Evolutionary conservation across 2,113 vertebrate species (phyloP), one percentile per base, ranked within the genome.

Genomic region (Noctilio leporinus): DNA sequence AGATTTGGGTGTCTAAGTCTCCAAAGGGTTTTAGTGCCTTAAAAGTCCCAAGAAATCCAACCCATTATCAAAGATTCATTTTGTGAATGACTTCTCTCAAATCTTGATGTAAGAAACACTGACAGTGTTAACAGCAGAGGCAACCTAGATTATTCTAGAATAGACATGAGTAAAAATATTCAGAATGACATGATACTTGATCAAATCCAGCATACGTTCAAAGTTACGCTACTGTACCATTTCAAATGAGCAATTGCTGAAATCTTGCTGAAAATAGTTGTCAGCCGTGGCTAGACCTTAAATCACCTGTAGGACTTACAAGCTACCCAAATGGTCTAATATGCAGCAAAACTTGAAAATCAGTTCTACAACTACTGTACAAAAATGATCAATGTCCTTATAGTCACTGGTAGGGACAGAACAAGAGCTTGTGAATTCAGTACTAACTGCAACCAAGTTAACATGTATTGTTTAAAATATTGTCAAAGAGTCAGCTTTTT

Each of bases 21-120:
- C 14, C 38, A 77, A 69, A 86, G 64, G 55, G 28, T 26, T 94
- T 92, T 86, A 92, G 90, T 97, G 96, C 92, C 92, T 95, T 96
- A 69, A n/a, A 77, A 83, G 49, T 93, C 43, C 73, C 83, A 69
- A 75, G 93, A 86, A 94, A 94, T 47, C 20, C 38, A 91, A 14
- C 51, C 7, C 10, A 67, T 85, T 49, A 64, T 89, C 30, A 86
- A 30, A 95, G 84, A 92, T 70, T 40, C 10, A 28, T 81, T 89
- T 86, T 82, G 49, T 33, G 67, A 77, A 80, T 51, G 28, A 67
- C 19, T 86, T 72, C 70, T 80, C 40, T 85, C 28, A 33, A 85
- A 86, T 55, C 53, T 76, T 49, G 17, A n/a, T 28, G 22, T 40
- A 83, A 93, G 55, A 26, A 49, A 77, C n/a, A 67, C 0, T 26